Base-by-base conservation (phyloP, 2,113 vertebrate species). In the Odocoileus virginianus region DNA sequence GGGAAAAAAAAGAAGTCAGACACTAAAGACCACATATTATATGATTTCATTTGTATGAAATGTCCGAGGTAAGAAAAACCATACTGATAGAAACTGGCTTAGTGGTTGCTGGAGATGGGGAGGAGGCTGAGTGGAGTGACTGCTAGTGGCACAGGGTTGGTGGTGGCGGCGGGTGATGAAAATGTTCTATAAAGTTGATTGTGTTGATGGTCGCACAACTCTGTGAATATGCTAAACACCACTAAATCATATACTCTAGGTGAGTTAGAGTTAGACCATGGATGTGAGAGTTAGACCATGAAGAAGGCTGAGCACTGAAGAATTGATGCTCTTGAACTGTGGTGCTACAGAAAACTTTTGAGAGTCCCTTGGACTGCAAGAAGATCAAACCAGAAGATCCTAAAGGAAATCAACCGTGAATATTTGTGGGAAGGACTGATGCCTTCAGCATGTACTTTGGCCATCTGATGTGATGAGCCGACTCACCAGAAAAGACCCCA, bases 151-250 rank as follows among this genome's bases (percentile, higher is more conserved):
- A 40, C 9, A 13, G 50, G 40, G 21, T 16, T 86, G 23, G 23
- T 15, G 52, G 71, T 0, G 5, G 55, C 4, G 0, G 23, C 8
- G 10, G 64, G 55, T 5, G 50, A 57, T 27, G 7, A 87, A 43
- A 87, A 7, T 50, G 6, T 40, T 21, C 74, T 58, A 40, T 71
- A 27, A 54, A 57, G 28, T 12, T 14, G 6, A 47, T 7, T 7
- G 43, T 19, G 64, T 57, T 5, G 36, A 50, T 3, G 33, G 14
- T 12, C 12, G 7, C 11, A n/a, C 4, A 25, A 28, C 50, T 74
- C 11, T 14, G 33, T 89, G 10, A 45, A 64, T 11, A 27, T 7
- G 7, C 30, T 12, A 13, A 78, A 21, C 33, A 2, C 30, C 36
- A 1, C 16, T 14, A 19, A 25, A 11, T 33, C 10, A 16, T 25